Percentiles rank a stretch among this genome's conserved stretches.
These are phyloP conservation scores for Sialia sialis DNA, from an alignment of 2,113 vertebrate species.

Conservation along the genomic window DNA sequence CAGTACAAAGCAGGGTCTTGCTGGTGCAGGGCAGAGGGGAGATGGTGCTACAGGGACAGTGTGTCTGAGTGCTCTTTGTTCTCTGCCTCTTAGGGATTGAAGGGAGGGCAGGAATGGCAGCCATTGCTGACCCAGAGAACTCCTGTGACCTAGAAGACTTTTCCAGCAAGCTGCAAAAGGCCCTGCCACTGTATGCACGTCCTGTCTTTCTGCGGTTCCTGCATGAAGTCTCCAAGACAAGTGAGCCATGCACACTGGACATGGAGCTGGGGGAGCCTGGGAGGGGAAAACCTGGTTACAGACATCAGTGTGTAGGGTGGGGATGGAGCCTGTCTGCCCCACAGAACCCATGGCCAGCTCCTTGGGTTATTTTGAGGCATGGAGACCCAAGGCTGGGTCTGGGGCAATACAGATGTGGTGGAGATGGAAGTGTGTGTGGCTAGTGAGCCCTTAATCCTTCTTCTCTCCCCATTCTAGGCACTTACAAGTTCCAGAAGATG, in stretches of 20 bases:
- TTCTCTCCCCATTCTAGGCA: conserved; percentile 73
- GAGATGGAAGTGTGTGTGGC: not conserved
- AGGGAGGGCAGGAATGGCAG: conserved; percentile 97
- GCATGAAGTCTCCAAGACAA: conserved; percentile 89
- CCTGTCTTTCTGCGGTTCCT: conserved; percentile 91
- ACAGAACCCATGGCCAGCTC: not conserved
- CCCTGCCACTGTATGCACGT: conserved; percentile 85
- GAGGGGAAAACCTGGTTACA: not conserved
- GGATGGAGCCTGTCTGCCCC: not conserved
- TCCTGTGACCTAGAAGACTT: conserved; percentile 83
- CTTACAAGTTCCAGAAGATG: conserved; percentile 94
- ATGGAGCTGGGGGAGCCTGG: not conserved
- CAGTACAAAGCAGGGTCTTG: not conserved
- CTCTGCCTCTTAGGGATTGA: conserved; percentile 80
- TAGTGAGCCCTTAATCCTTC: not conserved
- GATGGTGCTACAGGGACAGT: not conserved
- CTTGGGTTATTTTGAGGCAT: not conserved
- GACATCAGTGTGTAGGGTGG: not conserved
- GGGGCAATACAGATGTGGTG: rapidly evolving
- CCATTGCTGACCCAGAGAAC: conserved; percentile 79
- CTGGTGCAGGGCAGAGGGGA: not conserved
- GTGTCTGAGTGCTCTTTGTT: not conserved
- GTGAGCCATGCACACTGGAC: conserved; percentile 37
- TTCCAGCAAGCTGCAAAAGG: conserved; percentile 82
- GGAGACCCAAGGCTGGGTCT: not conserved